Percentiles rank a stretch among this genome's conserved stretches.
phyloP scores from a whole-genome alignment of 2,888 invertebrate species.

The Leucophora obtusa region DNA sequence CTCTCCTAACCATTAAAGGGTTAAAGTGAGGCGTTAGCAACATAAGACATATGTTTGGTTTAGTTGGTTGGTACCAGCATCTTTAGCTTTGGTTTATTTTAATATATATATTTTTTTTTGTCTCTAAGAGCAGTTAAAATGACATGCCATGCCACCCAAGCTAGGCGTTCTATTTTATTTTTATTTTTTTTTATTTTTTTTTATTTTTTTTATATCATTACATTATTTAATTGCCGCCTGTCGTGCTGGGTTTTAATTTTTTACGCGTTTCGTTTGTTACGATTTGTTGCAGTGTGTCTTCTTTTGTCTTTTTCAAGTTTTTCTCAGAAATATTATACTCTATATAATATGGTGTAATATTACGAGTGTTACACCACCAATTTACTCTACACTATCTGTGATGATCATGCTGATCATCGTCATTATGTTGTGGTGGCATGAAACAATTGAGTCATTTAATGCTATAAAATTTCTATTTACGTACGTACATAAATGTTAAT shows the following conservation, averaged over 20 bases:
- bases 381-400: conserved; percentile 31
- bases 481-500: conserved; percentile 44
- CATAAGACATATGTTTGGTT: neutral
- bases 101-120: conserved; percentile 33
- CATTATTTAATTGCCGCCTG: conserved; percentile 68
- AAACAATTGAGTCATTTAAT: conserved; percentile 75
- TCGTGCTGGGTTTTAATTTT: conserved; percentile 66
- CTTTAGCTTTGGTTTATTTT: conserved; percentile 26
- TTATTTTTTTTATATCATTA: conserved; percentile 59
- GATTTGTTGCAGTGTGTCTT: conserved; percentile 61
- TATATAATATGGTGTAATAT: conserved; percentile 54
- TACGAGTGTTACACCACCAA: conserved; percentile 59
- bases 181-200: conserved; percentile 26
- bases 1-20: conserved; percentile 37
- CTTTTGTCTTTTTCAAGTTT: conserved; percentile 52
- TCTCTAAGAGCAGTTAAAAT: conserved; percentile 59
- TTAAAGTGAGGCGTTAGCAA: neutral
- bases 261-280: conserved; percentile 66
- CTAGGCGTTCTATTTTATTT: conserved; percentile 53
- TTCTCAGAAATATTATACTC: conserved; percentile 61
- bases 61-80: conserved; percentile 51
- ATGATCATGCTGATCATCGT: conserved; percentile 53
- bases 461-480: conserved; percentile 73
- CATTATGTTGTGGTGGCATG: conserved; percentile 65
- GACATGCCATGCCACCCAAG: conserved; percentile 68